Percentiles rank a stretch among this genome's conserved stretches.
Evolutionary conservation across 1,140 invertebrate species (phyloP).

Genomic region (Acromyrmex charruanus): DNA sequence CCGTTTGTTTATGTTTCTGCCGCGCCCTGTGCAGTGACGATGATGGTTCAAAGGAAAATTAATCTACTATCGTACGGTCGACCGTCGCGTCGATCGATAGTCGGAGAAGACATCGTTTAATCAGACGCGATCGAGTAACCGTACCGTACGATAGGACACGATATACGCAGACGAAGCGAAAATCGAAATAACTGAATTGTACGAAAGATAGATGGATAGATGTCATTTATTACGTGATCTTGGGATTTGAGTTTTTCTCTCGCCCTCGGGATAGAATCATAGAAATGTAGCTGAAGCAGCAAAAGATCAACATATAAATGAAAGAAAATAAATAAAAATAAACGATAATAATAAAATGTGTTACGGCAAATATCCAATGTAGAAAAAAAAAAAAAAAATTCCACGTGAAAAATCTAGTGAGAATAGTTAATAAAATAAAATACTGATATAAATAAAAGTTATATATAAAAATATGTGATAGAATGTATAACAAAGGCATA

Average conservation of each 20-base stretch:
- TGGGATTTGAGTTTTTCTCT: background rate
- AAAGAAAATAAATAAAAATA: background rate
- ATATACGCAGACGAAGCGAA: background rate
- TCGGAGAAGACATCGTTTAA: conserved; percentile 56
- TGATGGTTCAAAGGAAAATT: conserved; percentile 44
- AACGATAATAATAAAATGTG: background rate
- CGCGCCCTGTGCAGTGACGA: background rate
- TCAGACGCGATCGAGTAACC: conserved; percentile 23
- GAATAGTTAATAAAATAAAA: background rate
- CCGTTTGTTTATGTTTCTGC: conserved; percentile 29
- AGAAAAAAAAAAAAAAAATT: background rate
- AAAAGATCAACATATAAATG: background rate
- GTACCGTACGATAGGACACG: background rate
- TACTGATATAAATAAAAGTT: background rate
- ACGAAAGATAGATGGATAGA: background rate
- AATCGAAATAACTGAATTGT: conserved; percentile 9
- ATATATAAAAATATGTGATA: background rate
- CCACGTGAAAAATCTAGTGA: background rate
- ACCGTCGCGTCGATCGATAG: conserved; percentile 24
- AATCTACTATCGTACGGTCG: conserved; percentile 34
- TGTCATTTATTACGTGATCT: conserved; percentile 12
- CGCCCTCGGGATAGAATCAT: background rate
- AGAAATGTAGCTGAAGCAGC: background rate
- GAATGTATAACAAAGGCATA: background rate
- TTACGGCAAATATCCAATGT: background rate